These are phyloP conservation scores for Esox lucius DNA, from an alignment of 2,797 vertebrate genomes.

Conservation along the genomic window DNA sequence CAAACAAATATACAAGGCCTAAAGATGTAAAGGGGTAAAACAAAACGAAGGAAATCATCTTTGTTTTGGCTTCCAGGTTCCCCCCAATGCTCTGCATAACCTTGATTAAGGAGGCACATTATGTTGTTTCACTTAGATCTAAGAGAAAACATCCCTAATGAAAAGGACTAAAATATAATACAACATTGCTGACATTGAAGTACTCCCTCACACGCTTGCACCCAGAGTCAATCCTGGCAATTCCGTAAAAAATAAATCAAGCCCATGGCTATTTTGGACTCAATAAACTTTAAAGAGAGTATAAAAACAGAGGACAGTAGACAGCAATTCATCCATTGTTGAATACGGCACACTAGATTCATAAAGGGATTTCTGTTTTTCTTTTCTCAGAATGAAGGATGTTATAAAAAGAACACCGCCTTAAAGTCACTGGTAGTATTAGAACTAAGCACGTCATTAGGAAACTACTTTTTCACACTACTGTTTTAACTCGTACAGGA, in stretches of 20 bases:
- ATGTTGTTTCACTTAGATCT: neutral
- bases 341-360: constrained; percentile 14
- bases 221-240: constrained; percentile 1
- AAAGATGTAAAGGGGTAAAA: neutral
- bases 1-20: neutral
- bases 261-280: neutral
- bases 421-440: constrained; percentile 7
- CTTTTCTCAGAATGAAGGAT: neutral
- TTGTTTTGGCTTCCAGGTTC: neutral
- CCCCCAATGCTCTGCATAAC: neutral
- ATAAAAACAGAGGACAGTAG: constrained; percentile 11
- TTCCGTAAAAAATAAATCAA: neutral
- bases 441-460: neutral
- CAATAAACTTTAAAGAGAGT: neutral
- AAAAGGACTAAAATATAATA: neutral
- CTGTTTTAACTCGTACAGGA: neutral
- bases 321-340: constrained; percentile 11
- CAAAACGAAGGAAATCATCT: neutral
- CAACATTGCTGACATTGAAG: neutral
- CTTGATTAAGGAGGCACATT: neutral
- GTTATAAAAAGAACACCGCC: constrained; percentile 4
- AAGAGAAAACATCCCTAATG: neutral
- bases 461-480: neutral
- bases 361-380: constrained; percentile 2
- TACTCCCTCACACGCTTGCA: neutral